Conservation (phyloP, 2,888 invertebrate species). For the Hydrotaea cyrtoneurina region DNA sequence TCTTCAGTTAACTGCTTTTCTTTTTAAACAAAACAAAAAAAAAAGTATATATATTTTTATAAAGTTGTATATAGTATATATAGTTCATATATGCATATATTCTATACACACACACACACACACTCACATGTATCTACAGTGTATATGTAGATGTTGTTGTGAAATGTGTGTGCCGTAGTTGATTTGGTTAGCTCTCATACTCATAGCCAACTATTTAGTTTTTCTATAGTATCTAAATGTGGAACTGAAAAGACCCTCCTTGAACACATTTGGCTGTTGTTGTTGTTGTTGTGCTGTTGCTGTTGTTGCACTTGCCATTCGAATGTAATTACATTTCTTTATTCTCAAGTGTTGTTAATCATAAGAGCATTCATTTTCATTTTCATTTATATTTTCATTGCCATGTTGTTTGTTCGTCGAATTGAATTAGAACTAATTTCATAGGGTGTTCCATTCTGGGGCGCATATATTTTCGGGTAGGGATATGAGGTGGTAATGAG, state of each 20-base stretch:
- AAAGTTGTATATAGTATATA: not conserved
- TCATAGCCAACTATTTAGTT: not conserved
- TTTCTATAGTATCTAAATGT: not conserved
- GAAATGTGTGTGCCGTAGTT: no score
- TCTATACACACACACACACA: not conserved
- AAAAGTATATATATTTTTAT: no score
- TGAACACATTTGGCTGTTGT: not conserved
- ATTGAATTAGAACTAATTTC: no score
- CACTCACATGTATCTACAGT: not conserved
- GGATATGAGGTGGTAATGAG: no score
- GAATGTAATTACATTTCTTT: conserved; percentile 16
- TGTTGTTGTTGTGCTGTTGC: not conserved
- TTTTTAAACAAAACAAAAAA: no score
- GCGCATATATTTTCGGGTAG: not conserved
- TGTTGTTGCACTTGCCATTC: not conserved
- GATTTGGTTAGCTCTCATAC: not conserved
- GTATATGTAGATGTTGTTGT: not conserved
- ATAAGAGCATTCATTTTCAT: conserved; percentile 20
- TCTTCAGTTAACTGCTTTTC: conserved; percentile 62
- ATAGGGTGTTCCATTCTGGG: conserved; percentile 18
- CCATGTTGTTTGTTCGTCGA: no score
- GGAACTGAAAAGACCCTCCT: conserved; percentile 7
- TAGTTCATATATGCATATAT: not conserved
- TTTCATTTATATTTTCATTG: not conserved
- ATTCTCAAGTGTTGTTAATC: conserved; percentile 27